Percentiles rank a stretch among this genome's conserved stretches.
Conservation (phyloP, 1,140 invertebrate species). For the Ephestia elutella region DNA sequence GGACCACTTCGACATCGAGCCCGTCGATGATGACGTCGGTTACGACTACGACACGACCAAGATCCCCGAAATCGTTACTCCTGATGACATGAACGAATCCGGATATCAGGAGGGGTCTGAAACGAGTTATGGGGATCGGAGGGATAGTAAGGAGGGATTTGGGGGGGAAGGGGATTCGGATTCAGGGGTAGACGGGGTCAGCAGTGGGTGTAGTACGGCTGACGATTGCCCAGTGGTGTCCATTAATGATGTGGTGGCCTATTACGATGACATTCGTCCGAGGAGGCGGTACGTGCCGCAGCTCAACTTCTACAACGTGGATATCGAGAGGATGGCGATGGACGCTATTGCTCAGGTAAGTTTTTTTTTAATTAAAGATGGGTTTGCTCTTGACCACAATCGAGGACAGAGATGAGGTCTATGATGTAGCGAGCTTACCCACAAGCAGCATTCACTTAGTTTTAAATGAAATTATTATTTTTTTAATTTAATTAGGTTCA, state of each 20-base stretch:
- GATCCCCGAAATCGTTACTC: slow-evolving; percentile 59
- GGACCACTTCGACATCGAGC: slow-evolving; percentile 45
- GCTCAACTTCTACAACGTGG: slow-evolving; percentile 71
- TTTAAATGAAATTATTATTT: no score
- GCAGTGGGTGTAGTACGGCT: slow-evolving; percentile 56
- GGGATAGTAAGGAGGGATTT: slow-evolving; percentile 62
- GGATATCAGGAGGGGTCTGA: slow-evolving; percentile 64
- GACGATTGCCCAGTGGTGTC: slow-evolving; percentile 72
- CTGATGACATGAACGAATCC: slow-evolving; percentile 64
- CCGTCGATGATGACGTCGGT: slow-evolving; percentile 53
- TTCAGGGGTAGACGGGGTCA: slow-evolving; percentile 61
- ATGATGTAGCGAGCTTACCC: no score
- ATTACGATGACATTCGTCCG: slow-evolving; percentile 65
- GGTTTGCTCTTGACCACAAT: no score
- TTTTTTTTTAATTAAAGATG: no score
- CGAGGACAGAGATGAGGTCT: no score
- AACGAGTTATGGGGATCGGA: slow-evolving; percentile 53
- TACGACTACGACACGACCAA: slow-evolving; percentile 60
- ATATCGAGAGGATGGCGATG: slow-evolving; percentile 64
- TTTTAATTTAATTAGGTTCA: no score
- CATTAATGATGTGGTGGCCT: slow-evolving; percentile 70
- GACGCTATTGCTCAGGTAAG: slow-evolving; percentile 63
- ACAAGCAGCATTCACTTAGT: no score
- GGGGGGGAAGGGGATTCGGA: slow-evolving; percentile 60
- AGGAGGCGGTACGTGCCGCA: slow-evolving; percentile 77